A percentile compares a stretch with the other conserved stretches of the same genome.
These are phyloP conservation scores for Thamnophis sirtalis DNA, from an alignment of 2,113 vertebrate genomes.

Conservation along the genomic window DNA sequence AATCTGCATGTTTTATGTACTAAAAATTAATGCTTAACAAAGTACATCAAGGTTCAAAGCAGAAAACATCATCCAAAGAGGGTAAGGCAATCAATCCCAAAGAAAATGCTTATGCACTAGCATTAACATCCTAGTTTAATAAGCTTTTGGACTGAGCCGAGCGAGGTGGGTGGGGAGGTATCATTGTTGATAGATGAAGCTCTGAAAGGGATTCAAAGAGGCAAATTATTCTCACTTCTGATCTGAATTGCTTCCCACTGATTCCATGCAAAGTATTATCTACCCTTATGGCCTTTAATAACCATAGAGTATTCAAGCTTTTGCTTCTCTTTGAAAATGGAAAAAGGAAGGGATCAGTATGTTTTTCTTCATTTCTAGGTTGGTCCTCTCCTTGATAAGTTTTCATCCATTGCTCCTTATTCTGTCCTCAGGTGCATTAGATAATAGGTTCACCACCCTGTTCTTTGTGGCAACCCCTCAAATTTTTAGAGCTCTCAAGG, in stretches of 20 bases:
- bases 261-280: neutral
- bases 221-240: neutral
- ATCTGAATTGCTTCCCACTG: neutral
- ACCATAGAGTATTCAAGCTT: neutral
- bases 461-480: too few species aligned
- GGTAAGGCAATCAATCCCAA: neutral
- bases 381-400: too few species aligned
- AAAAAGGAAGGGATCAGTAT: neutral
- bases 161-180: neutral
- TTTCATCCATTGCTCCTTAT: too few species aligned
- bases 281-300: neutral
- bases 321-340: neutral
- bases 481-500: too few species aligned
- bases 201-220: neutral
- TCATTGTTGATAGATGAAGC: neutral
- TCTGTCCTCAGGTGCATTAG: too few species aligned
- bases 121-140: neutral
- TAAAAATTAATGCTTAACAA: neutral
- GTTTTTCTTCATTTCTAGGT: too few species aligned
- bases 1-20: neutral
- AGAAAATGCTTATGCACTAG: neutral
- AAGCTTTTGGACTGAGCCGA: neutral
- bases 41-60: neutral
- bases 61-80: neutral
- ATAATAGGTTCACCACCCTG: too few species aligned